Conservation (phyloP, 2,113 vertebrate genomes). For the Carettochelys insculpta region DNA sequence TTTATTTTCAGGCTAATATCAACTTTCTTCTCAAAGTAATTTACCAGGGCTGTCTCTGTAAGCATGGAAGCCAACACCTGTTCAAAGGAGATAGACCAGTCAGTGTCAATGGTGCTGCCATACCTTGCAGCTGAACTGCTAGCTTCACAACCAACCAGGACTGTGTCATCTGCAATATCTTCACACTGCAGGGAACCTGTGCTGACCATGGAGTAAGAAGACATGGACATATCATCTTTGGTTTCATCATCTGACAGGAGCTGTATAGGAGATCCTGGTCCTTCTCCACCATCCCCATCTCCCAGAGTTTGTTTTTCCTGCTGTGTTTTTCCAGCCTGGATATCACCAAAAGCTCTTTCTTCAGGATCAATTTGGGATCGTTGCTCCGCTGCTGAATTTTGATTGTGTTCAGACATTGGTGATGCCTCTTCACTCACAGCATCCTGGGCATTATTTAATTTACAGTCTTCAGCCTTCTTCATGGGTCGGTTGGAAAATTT, state of each 20-base stretch:
- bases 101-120: slow-evolving; percentile 83
- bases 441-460: slow-evolving; percentile 38
- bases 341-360: slow-evolving; percentile 46
- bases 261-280: slow-evolving; percentile 73
- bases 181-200: slow-evolving; percentile 89
- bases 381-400: slow-evolving; percentile 55
- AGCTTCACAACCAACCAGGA: slow-evolving; percentile 82
- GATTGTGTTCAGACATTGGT: slow-evolving; percentile 48
- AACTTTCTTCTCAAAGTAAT: slow-evolving; percentile 92
- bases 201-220: slow-evolving; percentile 94
- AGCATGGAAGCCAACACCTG: slow-evolving; percentile 96
- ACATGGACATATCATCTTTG: slow-evolving; percentile 92
- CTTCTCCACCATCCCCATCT: slow-evolving; percentile 70
- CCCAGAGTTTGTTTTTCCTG: slow-evolving; percentile 70
- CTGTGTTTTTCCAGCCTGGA: slow-evolving; percentile 49
- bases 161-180: slow-evolving; percentile 89
- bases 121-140: slow-evolving; percentile 61
- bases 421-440: slow-evolving; percentile 66
- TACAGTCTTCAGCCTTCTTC: slow-evolving; percentile 73
- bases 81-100: slow-evolving; percentile 97
- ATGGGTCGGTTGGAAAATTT: slow-evolving; percentile 81
- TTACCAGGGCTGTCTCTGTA: slow-evolving; percentile 91
- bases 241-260: slow-evolving; percentile 84
- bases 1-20: slow-evolving; percentile 88
- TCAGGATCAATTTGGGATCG: slow-evolving; percentile 52